Conservation (phyloP, 2,113 vertebrate genomes). For the Agapornis roseicollis region DNA sequence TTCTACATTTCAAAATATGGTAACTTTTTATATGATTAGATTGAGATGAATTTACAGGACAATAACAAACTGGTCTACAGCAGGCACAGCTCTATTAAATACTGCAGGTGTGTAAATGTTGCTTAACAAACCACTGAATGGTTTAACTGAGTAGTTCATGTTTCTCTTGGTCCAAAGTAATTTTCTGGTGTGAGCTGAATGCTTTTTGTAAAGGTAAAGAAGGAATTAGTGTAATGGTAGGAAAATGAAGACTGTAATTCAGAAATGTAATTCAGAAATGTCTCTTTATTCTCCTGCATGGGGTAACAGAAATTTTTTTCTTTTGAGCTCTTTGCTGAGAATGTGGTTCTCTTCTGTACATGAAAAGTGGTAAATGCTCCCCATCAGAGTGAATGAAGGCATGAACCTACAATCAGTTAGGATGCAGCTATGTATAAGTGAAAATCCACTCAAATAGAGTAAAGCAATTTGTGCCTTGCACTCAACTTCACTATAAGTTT, state of each 20-base stretch:
- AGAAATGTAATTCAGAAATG: neutral
- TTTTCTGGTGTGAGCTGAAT: neutral
- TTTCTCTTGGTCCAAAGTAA: neutral
- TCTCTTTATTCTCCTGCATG: neutral
- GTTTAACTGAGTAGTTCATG: neutral
- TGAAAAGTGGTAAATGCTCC: neutral
- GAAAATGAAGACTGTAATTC: neutral
- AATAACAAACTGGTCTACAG: neutral
- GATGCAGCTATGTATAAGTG: neutral
- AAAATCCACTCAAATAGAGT: constrained; percentile 22
- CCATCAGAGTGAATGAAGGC: neutral
- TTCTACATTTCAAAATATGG: neutral
- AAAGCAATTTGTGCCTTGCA: constrained; percentile 3
- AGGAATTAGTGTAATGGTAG: neutral
- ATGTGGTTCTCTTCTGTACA: neutral
- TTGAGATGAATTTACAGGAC: neutral
- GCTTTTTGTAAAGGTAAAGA: neutral
- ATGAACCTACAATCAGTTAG: neutral
- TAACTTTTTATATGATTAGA: neutral
- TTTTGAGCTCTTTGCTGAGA: neutral
- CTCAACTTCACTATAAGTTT: constrained; percentile 30
- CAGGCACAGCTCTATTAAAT: neutral
- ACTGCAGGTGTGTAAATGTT: neutral
- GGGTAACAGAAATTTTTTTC: neutral
- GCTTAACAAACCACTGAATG: neutral